Evolutionary conservation across 2,113 vertebrate species (phyloP).

Genomic region (Catharus minimus): DNA sequence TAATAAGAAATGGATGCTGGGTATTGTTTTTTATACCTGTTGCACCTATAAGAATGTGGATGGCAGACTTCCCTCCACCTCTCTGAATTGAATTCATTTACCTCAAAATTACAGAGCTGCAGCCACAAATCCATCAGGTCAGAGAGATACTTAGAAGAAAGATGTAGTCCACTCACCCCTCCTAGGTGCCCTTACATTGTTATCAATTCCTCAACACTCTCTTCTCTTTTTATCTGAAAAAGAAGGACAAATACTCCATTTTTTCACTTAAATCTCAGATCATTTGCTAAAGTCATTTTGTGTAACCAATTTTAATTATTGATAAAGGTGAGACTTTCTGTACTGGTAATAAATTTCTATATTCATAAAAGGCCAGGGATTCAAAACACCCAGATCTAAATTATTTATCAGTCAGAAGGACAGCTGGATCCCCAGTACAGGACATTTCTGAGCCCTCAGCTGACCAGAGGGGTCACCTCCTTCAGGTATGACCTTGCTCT

Average conservation of each 20-base stretch:
- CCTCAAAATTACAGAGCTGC: constrained; percentile 18
- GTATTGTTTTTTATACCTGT: constrained; percentile 37
- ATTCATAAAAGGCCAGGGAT: constrained; percentile 13
- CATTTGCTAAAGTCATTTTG: neutral
- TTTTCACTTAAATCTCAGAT: constrained; percentile 36
- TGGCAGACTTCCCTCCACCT: neutral
- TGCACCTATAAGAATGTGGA: neutral
- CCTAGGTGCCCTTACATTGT: neutral
- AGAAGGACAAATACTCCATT: neutral
- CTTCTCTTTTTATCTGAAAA: neutral
- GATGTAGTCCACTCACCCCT: neutral
- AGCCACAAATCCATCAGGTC: constrained; percentile 25
- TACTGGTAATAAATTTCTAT: constrained; percentile 40
- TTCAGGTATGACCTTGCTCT: neutral
- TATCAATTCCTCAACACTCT: neutral
- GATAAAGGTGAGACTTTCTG: constrained; percentile 50
- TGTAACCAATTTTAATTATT: constrained; percentile 54
- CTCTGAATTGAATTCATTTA: constrained; percentile 15
- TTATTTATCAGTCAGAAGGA: constrained; percentile 30
- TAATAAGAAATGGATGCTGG: constrained; percentile 43
- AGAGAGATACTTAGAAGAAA: neutral
- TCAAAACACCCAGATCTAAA: constrained; percentile 11
- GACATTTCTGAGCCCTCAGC: neutral
- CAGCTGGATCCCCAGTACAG: neutral
- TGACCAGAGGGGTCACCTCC: neutral